Evolutionary conservation across 1,140 invertebrate species (phyloP), one percentile per base, ranked within the genome.

Genomic region (Dolichoris vasculosae): DNA sequence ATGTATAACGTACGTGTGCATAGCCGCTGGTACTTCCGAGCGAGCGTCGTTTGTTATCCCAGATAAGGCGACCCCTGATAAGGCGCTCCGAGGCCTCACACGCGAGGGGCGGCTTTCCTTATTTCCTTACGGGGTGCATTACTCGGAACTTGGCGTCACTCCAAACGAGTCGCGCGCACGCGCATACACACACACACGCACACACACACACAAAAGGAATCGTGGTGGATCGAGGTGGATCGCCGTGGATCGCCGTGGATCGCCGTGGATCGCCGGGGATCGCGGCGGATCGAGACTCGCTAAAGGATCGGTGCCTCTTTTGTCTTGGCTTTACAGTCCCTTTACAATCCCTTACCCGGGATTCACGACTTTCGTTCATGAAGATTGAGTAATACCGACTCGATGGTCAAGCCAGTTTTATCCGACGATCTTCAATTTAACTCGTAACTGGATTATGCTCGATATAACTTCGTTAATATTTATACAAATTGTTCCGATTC

Each of bases 91-190:
- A 23, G 23, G 55, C 55, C 23, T 59, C 55, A 26, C 69, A 73
- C n/a, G 69, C 38, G 69, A 43, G 38, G 69, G 69, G 69, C 38
- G 51, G 32, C 38, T 79, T 63, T 79, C n/a, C 77, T 63, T 79
- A 40, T 79, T 63, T 79, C n/a, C 77, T 63, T 79, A 40, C 30
- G 55, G 77, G 77, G 77, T 73, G 69, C 69, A 40, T 63, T 79
- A 40, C 38, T 40, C 55, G 48, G 20, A 43, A 38, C 46, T 26
- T 17, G 76, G 26, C 30, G 55, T 59, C 55, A 59, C 55, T 59
- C 55, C 55, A 48, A 48, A 77, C 30, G 75, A 35, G 35, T 35
- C 35, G 75, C 73, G 26, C 43, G 43, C 73, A 48, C 43, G 43
- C 43, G 26, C 73, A 23, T n/a, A n/a, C n/a, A n/a, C n/a, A n/a